A percentile compares a stretch with the other conserved stretches of the same genome.
Conservation (phyloP, 2,888 invertebrate genomes). For the Protodeltote pygarga region DNA sequence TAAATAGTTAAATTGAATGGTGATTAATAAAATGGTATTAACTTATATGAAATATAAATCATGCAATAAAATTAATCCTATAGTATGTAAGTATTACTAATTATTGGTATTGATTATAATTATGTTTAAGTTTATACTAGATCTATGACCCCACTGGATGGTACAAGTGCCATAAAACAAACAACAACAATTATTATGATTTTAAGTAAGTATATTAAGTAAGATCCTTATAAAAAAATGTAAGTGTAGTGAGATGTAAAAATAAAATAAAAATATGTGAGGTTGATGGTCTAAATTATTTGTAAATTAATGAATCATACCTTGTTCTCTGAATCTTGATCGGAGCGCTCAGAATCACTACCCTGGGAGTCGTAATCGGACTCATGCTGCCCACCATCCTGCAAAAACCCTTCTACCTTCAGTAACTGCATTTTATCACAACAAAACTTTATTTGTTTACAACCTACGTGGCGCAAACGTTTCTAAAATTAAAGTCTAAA, state of each 20-base stretch:
- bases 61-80: too few species aligned
- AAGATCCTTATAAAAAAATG: neutral
- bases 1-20: too few species aligned
- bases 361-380: slow-evolving; percentile 84
- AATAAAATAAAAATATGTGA: too few species aligned
- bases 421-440: slow-evolving; percentile 73
- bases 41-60: too few species aligned
- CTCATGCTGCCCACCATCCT: slow-evolving; percentile 77
- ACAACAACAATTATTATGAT: too few species aligned
- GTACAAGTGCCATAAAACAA: too few species aligned
- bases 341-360: slow-evolving; percentile 85
- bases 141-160: too few species aligned
- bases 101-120: too few species aligned
- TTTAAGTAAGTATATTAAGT: too few species aligned
- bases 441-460: slow-evolving; percentile 50
- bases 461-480: slow-evolving; percentile 64
- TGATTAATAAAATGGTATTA: too few species aligned
- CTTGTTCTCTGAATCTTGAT: slow-evolving; percentile 91
- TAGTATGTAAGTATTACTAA: neutral
- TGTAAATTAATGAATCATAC: slow-evolving; percentile 60
- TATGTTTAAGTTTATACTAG: too few species aligned
- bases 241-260: neutral
- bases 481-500: slow-evolving; percentile 63
- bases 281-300: too few species aligned
- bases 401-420: slow-evolving; percentile 77